Base-by-base conservation (phyloP, 2,888 invertebrate species). In the Ptychoptera contaminata region DNA sequence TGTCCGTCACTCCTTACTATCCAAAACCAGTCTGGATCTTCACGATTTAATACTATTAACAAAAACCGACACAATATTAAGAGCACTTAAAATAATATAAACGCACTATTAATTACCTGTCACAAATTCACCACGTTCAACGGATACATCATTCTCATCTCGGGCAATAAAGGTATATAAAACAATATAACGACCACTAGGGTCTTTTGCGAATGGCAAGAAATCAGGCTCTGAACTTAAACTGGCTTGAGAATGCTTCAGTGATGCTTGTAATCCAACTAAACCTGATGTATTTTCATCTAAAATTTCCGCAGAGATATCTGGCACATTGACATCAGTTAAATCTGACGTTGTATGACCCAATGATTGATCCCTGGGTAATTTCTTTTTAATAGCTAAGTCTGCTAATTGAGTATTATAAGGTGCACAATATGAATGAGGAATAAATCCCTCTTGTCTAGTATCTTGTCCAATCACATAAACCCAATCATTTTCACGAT, bases 21-120 rank as follows among this genome's bases (percentile, higher is more conserved):
- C 93, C 93, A 94, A 63, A 84, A 93, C 94, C 94, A 94, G 63
- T 93, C 92, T 0, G 88, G 84, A 66, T 94, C 93, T 61, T 93
- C 93, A 56, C 87, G 75, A 65, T 94, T 94, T 45, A 94, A 67
- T 11, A 94, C 88, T 74, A 56, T 29, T n/a, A n/a, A n/a, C n/a
- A n/a, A n/a, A n/a, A n/a, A n/a, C n/a, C n/a, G n/a, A 68, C 67
- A 47, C 44, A 49, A 42, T 36, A 42, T 35, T 39, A 30, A 32
- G 16, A 42, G 31, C 14, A 16, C 42, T 42, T 38, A 16, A 8
- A 39, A 46, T 14, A 42, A 36, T 23, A 34, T 16, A 30, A 12
- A 8, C 38, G 36, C 37, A 38, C 32, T 41, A 46, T 7, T 3
- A 23, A 51, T 53, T 54, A 75, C 75, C 75, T 46, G 92, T 92